phyloP scores from a whole-genome alignment of 2,113 vertebrate genomes.

The Myrmecophaga tridactyla region DNA sequence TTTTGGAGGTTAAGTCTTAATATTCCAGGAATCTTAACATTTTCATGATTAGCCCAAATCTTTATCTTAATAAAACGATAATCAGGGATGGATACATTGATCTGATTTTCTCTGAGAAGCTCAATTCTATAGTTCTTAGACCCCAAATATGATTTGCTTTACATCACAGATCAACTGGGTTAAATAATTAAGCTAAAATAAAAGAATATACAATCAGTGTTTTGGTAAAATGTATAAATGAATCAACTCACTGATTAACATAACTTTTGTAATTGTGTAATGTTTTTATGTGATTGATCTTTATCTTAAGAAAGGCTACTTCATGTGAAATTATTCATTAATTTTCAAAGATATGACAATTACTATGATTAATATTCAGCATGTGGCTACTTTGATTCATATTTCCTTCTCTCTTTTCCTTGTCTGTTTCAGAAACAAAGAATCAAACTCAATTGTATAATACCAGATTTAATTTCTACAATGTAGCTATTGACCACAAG shows the following conservation, averaged over 20 bases:
- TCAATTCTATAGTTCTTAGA: neutral
- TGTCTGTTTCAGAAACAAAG: neutral
- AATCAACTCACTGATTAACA: conserved; percentile 7
- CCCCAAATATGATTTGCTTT: conserved; percentile 35
- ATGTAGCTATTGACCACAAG: neutral
- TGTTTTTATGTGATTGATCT: conserved; percentile 17
- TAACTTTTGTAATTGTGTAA: conserved; percentile 44
- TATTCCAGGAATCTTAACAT: neutral
- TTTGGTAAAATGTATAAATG: conserved; percentile 46
- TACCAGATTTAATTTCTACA: neutral
- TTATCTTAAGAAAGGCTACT: neutral
- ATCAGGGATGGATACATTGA: conserved; percentile 4
- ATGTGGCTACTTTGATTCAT: neutral
- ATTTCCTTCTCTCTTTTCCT: neutral
- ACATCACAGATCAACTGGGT: conserved; percentile 26
- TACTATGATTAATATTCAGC: neutral
- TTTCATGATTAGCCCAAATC: neutral
- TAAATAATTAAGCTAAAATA: conserved; percentile 43
- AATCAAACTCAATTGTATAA: neutral
- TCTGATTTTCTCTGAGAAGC: conserved; percentile 53
- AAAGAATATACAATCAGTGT: conserved; percentile 14
- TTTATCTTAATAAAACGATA: conserved; percentile 59
- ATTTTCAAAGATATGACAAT: neutral
- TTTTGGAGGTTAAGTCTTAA: neutral
- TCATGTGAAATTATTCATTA: conserved; percentile 37